Percentiles rank a stretch among this genome's conserved stretches.
Evolutionary conservation across 1,140 invertebrate genomes (phyloP).

Genomic region (Tetranychus cinnabarinus): DNA sequence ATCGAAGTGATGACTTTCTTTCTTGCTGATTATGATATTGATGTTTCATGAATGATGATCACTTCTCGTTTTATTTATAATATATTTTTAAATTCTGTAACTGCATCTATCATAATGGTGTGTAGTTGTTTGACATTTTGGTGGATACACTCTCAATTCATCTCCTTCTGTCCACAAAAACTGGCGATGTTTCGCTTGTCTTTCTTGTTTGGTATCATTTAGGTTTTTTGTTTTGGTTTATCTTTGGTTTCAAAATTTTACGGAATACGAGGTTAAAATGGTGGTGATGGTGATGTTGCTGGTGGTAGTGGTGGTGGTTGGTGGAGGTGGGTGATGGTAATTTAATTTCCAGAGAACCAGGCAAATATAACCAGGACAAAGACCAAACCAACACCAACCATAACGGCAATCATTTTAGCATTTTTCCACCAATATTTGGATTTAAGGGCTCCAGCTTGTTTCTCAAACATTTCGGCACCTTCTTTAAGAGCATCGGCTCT

Average conservation of each 20-base stretch:
- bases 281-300: no score
- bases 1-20: background rate
- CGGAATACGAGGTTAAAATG: no score
- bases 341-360: constrained; percentile 8
- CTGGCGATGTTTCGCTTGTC: background rate
- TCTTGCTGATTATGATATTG: background rate
- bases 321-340: background rate
- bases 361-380: constrained; percentile 9
- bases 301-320: no score
- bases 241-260: background rate
- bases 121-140: background rate
- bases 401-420: constrained; percentile 11
- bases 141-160: background rate
- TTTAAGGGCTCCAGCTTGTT: constrained; percentile 10
- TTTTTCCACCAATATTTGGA: constrained; percentile 10
- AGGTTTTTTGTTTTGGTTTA: background rate
- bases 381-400: constrained; percentile 10
- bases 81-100: no score
- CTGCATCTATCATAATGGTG: background rate
- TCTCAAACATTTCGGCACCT: constrained; percentile 11
- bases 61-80: background rate
- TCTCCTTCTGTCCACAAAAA: background rate
- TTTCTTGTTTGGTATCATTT: background rate
- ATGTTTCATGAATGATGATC: background rate
- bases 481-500: constrained; percentile 10